Base-by-base conservation (phyloP, 2,888 invertebrate genomes). In the Drosophila flavopinicola region DNA sequence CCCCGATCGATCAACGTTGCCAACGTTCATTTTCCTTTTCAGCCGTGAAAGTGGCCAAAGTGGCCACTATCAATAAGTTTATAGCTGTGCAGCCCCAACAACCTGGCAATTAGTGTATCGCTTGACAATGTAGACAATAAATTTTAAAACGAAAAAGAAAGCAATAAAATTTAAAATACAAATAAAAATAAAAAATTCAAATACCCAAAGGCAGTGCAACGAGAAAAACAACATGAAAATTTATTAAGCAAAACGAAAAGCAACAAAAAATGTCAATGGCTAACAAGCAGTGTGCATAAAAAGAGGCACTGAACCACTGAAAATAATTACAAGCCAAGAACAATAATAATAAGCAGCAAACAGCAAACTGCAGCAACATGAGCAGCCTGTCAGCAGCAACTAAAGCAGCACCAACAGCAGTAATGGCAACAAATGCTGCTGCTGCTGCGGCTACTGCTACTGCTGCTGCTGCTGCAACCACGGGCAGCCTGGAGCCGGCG, bases 401-500 rank as follows among this genome's bases (percentile, higher is more conserved):
- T 37, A 48, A 51, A 29, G 54, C 71, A 61, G 57, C 88, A 51
- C 13, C 42, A 54, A 57, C 58, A 24, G 10, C 49, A 63, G 41
- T 52, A 56, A 39, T 66, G 39, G 33, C 63, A 44, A 49, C 45
- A 10, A 35, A 57, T 37, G 63, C 57, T 60, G 72, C 70, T 52
- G 65, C 65, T 52, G 58, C 88, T 75, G 89, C 88, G 80, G 90
- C n/a, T n/a, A n/a, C n/a, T n/a, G n/a, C n/a, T n/a, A n/a, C n/a
- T n/a, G n/a, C n/a, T n/a, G n/a, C n/a, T n/a, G n/a, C n/a, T n/a
- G 72, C 70, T 52, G 65, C 65, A 53, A 60, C 88, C 76, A 90
- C 88, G 80, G 90, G 87, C 78, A 89, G 71, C 86, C 86, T 90
- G 89, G 90, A 90, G 86, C 90, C 91, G 75, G 85, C 89, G 71